These are phyloP conservation scores for Macaria liturata DNA, from an alignment of 2,888 invertebrate species.

Conservation along the genomic window DNA sequence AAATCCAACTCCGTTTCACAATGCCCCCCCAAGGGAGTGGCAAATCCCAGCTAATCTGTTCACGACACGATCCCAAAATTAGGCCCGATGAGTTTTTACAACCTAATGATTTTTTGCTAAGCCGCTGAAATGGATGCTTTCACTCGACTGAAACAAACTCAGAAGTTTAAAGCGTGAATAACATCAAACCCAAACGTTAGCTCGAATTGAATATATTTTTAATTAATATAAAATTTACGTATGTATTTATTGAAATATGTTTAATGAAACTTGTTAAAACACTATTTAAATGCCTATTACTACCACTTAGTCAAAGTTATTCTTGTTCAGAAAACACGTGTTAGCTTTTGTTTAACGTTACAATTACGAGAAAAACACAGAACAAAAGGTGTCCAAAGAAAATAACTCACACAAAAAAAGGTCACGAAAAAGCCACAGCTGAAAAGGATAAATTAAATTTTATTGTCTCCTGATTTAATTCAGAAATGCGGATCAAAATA, in stretches of 20 bases:
- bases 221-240: too few species aligned
- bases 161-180: slow-evolving; percentile 8
- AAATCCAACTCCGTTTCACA: neutral
- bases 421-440: slow-evolving; percentile 1
- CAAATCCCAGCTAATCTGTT: slow-evolving; percentile 72
- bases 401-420: slow-evolving; percentile 1
- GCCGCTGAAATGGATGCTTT: slow-evolving; percentile 26
- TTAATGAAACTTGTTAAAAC: too few species aligned
- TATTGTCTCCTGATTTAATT: slow-evolving; percentile 8
- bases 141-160: slow-evolving; percentile 25
- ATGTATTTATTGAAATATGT: too few species aligned
- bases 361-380: too few species aligned
- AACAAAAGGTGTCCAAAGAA: neutral
- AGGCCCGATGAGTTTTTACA: slow-evolving; percentile 59
- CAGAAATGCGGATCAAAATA: slow-evolving; percentile 18
- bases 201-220: neutral
- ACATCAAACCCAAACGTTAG: slow-evolving; percentile 5
- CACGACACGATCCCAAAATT: slow-evolving; percentile 71
- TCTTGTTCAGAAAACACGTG: neutral
- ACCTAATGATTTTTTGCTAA: slow-evolving; percentile 53
- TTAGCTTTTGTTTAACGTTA: too few species aligned
- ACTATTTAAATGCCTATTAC: too few species aligned
- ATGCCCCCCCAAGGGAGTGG: slow-evolving; percentile 54
- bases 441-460: slow-evolving; percentile 7
- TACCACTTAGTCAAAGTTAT: too few species aligned